A percentile compares a stretch with the other conserved stretches of the same genome.
phyloP scores from a whole-genome alignment of 2,113 vertebrate genomes.

The Heloderma charlesbogerti region DNA sequence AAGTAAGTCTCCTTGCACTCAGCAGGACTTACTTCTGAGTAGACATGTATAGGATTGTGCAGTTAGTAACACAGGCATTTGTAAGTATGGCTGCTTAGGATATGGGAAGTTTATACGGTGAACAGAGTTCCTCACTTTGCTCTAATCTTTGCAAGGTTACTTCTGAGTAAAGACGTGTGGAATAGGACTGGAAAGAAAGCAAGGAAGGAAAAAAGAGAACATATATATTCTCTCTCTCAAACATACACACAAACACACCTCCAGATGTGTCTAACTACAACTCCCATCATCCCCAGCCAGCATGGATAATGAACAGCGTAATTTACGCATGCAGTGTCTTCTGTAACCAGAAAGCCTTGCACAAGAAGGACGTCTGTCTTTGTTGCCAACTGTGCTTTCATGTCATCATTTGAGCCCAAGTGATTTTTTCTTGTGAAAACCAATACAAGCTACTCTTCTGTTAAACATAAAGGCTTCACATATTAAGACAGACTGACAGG shows the following conservation, averaged over 20 bases:
- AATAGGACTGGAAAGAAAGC: too few relatives aligned
- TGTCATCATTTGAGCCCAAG: neutral
- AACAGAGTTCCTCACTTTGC: neutral
- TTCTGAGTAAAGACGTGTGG: neutral
- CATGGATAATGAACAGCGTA: neutral
- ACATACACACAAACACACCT: neutral
- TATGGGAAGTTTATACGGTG: neutral
- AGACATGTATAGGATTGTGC: neutral
- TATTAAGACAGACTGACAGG: neutral
- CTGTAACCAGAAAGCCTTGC: neutral
- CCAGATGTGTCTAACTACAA: too few relatives aligned
- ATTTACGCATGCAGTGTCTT: neutral
- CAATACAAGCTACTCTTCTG: neutral
- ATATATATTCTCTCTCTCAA: too few relatives aligned
- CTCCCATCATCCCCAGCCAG: too few relatives aligned
- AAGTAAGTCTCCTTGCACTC: neutral
- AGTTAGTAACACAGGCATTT: neutral
- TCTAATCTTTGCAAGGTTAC: neutral
- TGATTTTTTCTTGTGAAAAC: slow-evolving; percentile 4
- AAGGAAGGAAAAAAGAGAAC: neutral
- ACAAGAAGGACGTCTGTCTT: neutral
- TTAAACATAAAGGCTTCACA: neutral
- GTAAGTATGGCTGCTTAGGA: neutral
- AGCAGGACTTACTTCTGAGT: neutral
- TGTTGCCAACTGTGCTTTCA: neutral